These are phyloP conservation scores for Montipora sp. DNA, from an alignment of 64 coral and sea anemone genomes.

Conservation along the genomic window DNA sequence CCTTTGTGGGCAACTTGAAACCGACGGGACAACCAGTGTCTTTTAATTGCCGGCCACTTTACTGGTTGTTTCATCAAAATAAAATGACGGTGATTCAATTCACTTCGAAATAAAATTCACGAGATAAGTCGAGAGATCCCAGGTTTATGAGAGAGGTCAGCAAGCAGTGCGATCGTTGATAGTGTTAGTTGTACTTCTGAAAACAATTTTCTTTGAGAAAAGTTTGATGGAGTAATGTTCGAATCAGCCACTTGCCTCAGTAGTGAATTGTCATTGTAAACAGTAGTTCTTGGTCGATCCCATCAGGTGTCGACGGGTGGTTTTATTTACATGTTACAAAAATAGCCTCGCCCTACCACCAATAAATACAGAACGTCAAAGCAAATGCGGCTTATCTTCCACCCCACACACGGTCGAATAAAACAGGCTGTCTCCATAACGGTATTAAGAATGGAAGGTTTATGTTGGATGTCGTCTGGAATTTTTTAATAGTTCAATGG, in stretches of 20 bases:
- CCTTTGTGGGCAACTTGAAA: not conserved
- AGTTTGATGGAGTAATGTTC: too few species aligned
- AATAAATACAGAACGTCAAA: not conserved
- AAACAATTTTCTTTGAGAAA: too few species aligned
- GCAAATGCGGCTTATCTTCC: not conserved
- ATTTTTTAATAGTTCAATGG: not conserved
- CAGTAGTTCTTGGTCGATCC: not conserved
- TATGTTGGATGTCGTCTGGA: not conserved
- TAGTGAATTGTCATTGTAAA: too few species aligned
- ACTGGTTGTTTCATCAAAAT: not conserved
- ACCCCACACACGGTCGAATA: not conserved
- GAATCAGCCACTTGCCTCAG: too few species aligned
- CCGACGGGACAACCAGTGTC: not conserved
- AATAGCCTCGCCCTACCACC: not conserved
- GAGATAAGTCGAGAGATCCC: too few species aligned
- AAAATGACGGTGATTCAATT: not conserved
- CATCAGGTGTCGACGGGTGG: not conserved
- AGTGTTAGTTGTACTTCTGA: not conserved
- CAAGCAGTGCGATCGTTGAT: too few species aligned
- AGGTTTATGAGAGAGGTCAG: too few species aligned
- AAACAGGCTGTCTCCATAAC: slow-evolving; percentile 23
- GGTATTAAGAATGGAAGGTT: not conserved
- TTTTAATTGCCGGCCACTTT: not conserved
- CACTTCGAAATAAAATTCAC: not conserved
- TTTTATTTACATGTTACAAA: not conserved